These are phyloP conservation scores for Melanotaenia trifasciata DNA, from an alignment of 2,797 vertebrate species.

Conservation along the genomic window DNA sequence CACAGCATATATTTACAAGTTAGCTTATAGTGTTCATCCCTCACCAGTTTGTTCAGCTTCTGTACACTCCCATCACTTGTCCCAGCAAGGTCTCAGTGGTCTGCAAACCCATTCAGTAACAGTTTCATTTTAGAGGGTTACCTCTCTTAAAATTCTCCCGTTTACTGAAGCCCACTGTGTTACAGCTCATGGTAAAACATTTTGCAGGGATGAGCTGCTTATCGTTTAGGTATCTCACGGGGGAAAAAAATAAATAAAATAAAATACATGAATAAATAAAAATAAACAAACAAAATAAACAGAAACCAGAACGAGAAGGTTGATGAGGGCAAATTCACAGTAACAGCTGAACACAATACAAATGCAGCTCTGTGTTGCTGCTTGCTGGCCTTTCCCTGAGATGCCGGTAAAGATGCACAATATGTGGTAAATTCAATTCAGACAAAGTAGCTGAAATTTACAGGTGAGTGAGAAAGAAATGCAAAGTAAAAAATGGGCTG, in stretches of 20 bases:
- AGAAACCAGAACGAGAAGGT: slow-evolving; percentile 14
- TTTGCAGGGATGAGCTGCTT: slow-evolving; percentile 14
- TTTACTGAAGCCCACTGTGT: slow-evolving; percentile 33
- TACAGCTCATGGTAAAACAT: slow-evolving; percentile 26
- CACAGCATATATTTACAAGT: background rate
- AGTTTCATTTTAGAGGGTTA: slow-evolving; percentile 63
- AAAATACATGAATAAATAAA: too few relatives aligned
- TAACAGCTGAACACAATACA: slow-evolving; percentile 37
- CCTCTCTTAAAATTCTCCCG: slow-evolving; percentile 48
- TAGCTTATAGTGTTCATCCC: slow-evolving; percentile 2
- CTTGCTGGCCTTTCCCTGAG: slow-evolving; percentile 37
- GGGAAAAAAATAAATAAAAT: background rate
- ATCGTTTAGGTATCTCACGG: slow-evolving; percentile 39
- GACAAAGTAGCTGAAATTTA: slow-evolving; percentile 51
- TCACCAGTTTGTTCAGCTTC: slow-evolving; percentile 23
- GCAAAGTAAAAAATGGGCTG: slow-evolving; percentile 44
- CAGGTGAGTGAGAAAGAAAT: slow-evolving; percentile 59
- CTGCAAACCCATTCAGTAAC: slow-evolving; percentile 43
- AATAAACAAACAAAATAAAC: slow-evolving; percentile 24
- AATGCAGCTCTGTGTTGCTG: slow-evolving; percentile 43
- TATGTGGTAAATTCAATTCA: slow-evolving; percentile 56
- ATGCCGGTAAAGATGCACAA: slow-evolving; percentile 39
- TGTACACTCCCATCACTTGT: slow-evolving; percentile 25
- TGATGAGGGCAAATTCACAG: background rate
- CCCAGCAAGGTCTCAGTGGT: slow-evolving; percentile 39